Conservation (phyloP, 2,797 vertebrate genomes). For the Sebastes hubbsi region DNA sequence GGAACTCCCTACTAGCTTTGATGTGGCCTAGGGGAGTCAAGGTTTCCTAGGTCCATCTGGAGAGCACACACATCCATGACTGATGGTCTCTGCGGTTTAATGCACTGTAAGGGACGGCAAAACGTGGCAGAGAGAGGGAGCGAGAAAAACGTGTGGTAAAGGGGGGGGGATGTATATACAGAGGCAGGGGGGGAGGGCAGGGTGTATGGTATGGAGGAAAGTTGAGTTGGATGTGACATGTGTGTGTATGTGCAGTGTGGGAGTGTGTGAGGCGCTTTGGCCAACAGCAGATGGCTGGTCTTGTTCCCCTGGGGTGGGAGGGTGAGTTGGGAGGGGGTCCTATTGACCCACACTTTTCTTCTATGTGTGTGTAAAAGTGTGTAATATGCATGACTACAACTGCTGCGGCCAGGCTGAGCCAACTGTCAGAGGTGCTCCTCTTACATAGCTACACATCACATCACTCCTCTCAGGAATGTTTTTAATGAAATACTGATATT, state of each 20-base stretch:
- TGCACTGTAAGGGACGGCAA: constrained; percentile 40
- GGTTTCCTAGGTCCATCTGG: constrained; percentile 70
- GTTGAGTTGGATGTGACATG: constrained; percentile 35
- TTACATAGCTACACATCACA: constrained; percentile 62
- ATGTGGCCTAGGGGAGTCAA: constrained; percentile 62
- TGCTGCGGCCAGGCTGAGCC: constrained; percentile 57
- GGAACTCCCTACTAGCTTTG: constrained; percentile 53
- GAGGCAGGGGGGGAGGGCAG: constrained; percentile 32
- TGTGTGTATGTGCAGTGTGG: constrained; percentile 6
- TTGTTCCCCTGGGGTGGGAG: constrained; percentile 31
- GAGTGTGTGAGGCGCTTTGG: constrained; percentile 44
- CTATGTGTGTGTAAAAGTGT: constrained; percentile 25
- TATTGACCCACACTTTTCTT: constrained; percentile 58
- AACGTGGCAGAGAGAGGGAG: constrained; percentile 36
- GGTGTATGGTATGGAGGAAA: constrained; percentile 60
- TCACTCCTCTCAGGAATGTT: constrained; percentile 53
- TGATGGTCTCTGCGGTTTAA: constrained; percentile 54
- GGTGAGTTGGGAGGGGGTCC: constrained; percentile 23
- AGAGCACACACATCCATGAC: constrained; percentile 58
- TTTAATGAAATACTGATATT: constrained; percentile 54
- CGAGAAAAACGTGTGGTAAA: constrained; percentile 35
- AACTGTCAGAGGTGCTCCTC: constrained; percentile 74
- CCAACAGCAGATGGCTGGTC: constrained; percentile 74
- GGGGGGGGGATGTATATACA: constrained; percentile 29
- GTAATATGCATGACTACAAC: constrained; percentile 48